Percentiles rank a stretch among this genome's conserved stretches.
Conservation (phyloP, 37 sponge, comb jelly and placozoan genomes). For the Hormiphora californensis region DNA sequence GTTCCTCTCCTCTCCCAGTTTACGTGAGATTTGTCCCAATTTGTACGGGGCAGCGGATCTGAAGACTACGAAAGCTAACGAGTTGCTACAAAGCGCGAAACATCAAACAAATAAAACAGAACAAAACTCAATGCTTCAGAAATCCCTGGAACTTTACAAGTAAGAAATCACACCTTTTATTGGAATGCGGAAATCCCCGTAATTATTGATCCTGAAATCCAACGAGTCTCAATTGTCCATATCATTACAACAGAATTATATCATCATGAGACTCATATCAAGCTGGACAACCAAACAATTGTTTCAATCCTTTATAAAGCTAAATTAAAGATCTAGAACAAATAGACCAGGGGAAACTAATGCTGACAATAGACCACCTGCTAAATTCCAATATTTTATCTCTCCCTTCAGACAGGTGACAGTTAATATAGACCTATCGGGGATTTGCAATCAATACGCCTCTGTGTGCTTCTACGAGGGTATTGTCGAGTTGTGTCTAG, state of each 20-base stretch:
- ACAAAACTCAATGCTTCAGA: constrained; percentile 3
- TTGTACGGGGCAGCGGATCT: constrained; percentile 42
- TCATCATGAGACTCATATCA: neutral
- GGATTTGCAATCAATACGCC: constrained; percentile 67
- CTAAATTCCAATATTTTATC: too few species aligned
- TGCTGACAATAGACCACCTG: too few species aligned
- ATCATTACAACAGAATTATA: neutral
- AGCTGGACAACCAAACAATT: neutral
- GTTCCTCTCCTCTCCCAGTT: neutral
- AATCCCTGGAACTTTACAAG: constrained; percentile 4
- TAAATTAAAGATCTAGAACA: too few species aligned
- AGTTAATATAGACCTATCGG: constrained; percentile 62
- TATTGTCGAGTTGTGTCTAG: constrained; percentile 76
- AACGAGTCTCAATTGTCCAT: too few species aligned
- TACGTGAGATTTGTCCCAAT: constrained; percentile 41
- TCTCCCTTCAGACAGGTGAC: constrained; percentile 70
- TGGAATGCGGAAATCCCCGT: too few species aligned
- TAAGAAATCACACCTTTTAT: too few species aligned
- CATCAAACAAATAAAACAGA: constrained; percentile 4
- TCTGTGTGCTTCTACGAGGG: constrained; percentile 64
- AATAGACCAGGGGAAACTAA: too few species aligned
- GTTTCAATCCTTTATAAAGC: neutral
- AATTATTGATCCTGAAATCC: too few species aligned
- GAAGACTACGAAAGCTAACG: constrained; percentile 17
- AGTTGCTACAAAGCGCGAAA: constrained; percentile 9